Conservation (phyloP, 2,113 vertebrate genomes). For the Hirundichthys speculiger region DNA sequence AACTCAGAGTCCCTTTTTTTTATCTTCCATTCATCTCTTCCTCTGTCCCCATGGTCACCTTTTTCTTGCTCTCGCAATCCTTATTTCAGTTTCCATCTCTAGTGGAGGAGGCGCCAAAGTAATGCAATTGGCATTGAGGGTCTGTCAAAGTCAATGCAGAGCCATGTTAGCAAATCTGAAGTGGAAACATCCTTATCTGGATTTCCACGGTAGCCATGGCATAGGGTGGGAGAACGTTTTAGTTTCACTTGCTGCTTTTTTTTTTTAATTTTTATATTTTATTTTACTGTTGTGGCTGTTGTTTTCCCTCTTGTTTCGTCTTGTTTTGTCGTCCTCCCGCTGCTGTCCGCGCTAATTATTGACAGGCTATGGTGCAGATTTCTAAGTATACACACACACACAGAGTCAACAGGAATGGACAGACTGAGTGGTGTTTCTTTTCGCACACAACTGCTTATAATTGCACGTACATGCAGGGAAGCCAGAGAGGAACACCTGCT, state of each 20-base stretch:
- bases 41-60: constrained; percentile 11
- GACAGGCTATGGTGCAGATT: constrained; percentile 26
- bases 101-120: constrained; percentile 55
- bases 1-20: constrained; percentile 12
- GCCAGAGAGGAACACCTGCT: constrained; percentile 36
- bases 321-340: constrained; percentile 36
- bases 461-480: neutral
- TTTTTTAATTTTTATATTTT: constrained; percentile 41
- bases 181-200: constrained; percentile 77
- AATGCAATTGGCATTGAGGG: constrained; percentile 74
- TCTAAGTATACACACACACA: neutral
- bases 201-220: constrained; percentile 68
- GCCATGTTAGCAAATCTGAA: constrained; percentile 69
- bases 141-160: constrained; percentile 68
- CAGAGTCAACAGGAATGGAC: constrained; percentile 13
- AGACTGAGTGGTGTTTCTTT: constrained; percentile 15
- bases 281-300: neutral
- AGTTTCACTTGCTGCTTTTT: constrained; percentile 37
- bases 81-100: constrained; percentile 52
- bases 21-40: constrained; percentile 32
- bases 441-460: constrained; percentile 8
- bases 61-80: constrained; percentile 50
- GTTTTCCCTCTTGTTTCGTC: constrained; percentile 37
- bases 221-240: constrained; percentile 14
- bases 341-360: constrained; percentile 67